A percentile compares a stretch with the other conserved stretches of the same genome.
These are phyloP conservation scores for Oryctolagus cuniculus DNA, from an alignment of 2,113 vertebrate species.

Conservation along the genomic window DNA sequence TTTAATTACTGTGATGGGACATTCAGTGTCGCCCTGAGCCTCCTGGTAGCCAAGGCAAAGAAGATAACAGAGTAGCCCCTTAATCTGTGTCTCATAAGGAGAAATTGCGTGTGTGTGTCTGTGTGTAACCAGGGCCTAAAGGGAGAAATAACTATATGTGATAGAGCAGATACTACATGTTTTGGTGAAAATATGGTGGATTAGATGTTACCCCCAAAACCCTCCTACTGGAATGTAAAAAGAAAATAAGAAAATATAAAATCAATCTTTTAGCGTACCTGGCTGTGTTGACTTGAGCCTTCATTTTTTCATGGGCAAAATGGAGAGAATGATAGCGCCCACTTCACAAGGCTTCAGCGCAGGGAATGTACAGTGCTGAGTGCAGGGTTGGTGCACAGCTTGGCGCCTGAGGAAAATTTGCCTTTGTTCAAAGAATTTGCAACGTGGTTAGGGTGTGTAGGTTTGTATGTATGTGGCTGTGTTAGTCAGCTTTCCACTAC, in stretches of 20 bases:
- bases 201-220: background rate
- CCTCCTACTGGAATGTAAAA: background rate
- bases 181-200: background rate
- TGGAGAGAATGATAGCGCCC: background rate
- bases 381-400: background rate
- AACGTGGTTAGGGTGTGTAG: background rate
- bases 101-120: background rate
- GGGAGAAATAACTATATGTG: background rate
- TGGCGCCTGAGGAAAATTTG: background rate
- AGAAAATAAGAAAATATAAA: background rate
- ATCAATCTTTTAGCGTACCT: background rate
- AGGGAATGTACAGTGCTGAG: background rate
- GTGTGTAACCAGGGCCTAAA: background rate
- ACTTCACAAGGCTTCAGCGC: background rate
- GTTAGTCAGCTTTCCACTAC: too few relatives aligned
- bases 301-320: background rate
- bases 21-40: background rate
- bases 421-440: background rate
- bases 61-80: background rate
- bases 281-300: background rate
- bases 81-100: background rate
- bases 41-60: background rate
- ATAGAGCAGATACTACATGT: background rate
- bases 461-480: background rate
- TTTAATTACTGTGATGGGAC: background rate